Conservation (phyloP, 2,797 vertebrate genomes). For the Myotis vivesi region DNA sequence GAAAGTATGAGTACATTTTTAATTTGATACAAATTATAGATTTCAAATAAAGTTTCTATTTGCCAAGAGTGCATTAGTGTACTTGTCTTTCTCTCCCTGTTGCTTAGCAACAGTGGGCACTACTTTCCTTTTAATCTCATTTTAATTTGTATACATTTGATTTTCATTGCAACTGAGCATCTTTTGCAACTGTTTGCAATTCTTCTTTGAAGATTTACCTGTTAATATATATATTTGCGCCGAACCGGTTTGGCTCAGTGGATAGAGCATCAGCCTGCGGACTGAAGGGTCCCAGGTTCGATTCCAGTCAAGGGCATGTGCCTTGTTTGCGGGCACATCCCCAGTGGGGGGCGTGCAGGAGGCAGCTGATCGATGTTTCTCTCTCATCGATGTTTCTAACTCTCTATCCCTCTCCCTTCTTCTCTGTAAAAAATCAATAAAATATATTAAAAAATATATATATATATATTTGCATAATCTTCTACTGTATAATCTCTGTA, state of each 20-base stretch:
- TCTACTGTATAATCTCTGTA: neutral
- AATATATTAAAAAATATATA: too few species aligned
- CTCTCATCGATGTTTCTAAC: too few species aligned
- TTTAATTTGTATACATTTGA: neutral
- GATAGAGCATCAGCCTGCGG: too few species aligned
- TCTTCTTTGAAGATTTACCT: conserved; percentile 20
- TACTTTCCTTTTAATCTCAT: neutral
- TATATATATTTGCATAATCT: neutral
- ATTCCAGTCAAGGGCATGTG: too few species aligned
- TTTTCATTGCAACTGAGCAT: neutral
- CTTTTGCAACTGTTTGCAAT: neutral
- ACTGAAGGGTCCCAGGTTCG: too few species aligned
- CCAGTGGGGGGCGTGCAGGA: too few species aligned
- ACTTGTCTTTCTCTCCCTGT: neutral
- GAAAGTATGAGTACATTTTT: neutral
- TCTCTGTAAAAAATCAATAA: too few species aligned
- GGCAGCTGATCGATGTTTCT: too few species aligned
- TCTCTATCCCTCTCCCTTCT: too few species aligned
- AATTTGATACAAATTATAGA: neutral
- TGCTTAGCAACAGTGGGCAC: neutral
- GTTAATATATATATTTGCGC: neutral
- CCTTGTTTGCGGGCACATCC: too few species aligned
- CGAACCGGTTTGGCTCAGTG: too few species aligned
- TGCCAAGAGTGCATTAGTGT: neutral
- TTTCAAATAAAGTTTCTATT: neutral